Conservation (phyloP, 2,797 vertebrate species). For the Oreonectes daqikongensis region DNA sequence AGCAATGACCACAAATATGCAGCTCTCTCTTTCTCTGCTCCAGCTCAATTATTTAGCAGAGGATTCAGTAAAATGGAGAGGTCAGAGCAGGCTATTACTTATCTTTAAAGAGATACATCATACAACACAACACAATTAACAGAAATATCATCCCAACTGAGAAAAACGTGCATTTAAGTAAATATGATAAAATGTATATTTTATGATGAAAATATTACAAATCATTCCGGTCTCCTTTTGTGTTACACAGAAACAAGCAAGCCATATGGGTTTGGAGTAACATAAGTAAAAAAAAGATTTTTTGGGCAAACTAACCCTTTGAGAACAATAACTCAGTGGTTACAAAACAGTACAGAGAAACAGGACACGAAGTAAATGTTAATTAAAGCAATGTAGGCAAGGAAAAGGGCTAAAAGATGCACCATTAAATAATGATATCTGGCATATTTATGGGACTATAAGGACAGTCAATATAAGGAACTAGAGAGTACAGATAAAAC, state of each 20-base stretch:
- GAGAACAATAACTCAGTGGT: not conserved
- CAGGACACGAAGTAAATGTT: not conserved
- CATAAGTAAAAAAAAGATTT: not conserved
- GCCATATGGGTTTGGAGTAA: not conserved
- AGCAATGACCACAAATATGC: constrained; percentile 66
- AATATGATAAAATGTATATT: not conserved
- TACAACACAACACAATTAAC: constrained; percentile 18
- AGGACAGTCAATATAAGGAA: no score
- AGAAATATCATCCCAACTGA: not conserved
- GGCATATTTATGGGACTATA: not conserved
- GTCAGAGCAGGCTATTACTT: constrained; percentile 56
- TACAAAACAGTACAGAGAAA: not conserved
- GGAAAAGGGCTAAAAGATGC: not conserved
- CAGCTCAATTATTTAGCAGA: constrained; percentile 44
- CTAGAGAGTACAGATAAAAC: not conserved
- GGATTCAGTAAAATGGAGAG: constrained; percentile 58
- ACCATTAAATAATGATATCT: not conserved
- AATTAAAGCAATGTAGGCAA: not conserved
- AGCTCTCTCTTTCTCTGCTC: constrained; percentile 72
- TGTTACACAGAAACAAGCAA: not conserved
- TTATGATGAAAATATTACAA: no score
- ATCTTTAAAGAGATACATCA: constrained; percentile 16
- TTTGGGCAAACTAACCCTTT: not conserved
- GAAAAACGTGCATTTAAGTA: not conserved
- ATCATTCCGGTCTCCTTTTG: no score